These are phyloP conservation scores for Etheostoma perlongum DNA, from an alignment of 2,797 vertebrate genomes.

Conservation along the genomic window DNA sequence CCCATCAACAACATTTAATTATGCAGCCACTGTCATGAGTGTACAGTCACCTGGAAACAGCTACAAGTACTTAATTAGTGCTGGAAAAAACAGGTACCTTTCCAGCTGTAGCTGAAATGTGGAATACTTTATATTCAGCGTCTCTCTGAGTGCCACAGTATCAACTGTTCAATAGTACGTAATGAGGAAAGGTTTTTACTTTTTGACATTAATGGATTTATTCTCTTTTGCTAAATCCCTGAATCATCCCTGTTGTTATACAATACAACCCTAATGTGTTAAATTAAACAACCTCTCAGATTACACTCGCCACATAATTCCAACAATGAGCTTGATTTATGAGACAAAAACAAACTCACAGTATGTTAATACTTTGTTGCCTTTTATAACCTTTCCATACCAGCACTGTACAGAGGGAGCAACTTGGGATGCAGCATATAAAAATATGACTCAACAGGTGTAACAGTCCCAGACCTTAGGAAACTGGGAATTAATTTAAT, in stretches of 20 bases:
- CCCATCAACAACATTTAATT: conserved; percentile 25
- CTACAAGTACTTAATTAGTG: conserved; percentile 58
- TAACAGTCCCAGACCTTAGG: not conserved
- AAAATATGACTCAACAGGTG: conserved; percentile 13
- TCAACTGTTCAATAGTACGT: conserved; percentile 12
- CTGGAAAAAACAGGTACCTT: conserved; percentile 16
- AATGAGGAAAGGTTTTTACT: conserved; percentile 24
- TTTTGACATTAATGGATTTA: conserved; percentile 32
- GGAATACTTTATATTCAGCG: not conserved
- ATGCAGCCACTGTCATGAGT: conserved; percentile 17
- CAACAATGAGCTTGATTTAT: conserved; percentile 32
- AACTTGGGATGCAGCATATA: not conserved
- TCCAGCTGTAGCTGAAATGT: conserved; percentile 30
- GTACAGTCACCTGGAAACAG: conserved; percentile 50
- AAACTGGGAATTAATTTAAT: conserved; percentile 11
- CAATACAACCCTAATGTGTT: conserved; percentile 12
- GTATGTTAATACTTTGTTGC: not conserved
- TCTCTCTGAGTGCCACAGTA: conserved; percentile 20
- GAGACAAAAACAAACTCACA: conserved; percentile 12
- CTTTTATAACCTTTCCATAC: conserved; percentile 1
- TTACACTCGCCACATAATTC: not conserved
- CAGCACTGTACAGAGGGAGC: not conserved
- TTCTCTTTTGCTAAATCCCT: not conserved
- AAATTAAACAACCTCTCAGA: conserved; percentile 1
- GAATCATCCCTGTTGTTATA: conserved; percentile 15